Evolutionary conservation across 2,888 invertebrate species (phyloP).

Genomic region (Atherix ibis): DNA sequence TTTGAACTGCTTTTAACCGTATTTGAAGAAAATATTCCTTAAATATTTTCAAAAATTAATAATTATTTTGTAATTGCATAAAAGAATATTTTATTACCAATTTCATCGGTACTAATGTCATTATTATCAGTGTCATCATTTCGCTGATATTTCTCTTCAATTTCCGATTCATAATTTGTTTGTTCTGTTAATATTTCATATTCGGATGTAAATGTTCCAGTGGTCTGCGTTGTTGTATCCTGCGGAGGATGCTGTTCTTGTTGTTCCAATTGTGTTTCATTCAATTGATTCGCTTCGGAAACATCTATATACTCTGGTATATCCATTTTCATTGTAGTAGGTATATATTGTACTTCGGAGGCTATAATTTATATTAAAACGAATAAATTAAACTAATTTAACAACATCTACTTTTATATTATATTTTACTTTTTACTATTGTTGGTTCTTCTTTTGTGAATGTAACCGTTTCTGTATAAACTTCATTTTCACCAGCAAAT

Average conservation of each 20-base stretch:
- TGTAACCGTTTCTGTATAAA: constrained; percentile 30
- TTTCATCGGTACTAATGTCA: constrained; percentile 27
- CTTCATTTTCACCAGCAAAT: constrained; percentile 31
- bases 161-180: constrained; percentile 22
- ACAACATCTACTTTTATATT: no score
- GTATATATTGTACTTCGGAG: constrained; percentile 31
- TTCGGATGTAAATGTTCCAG: constrained; percentile 28
- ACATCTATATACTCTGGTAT: constrained; percentile 40
- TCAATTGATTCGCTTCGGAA: constrained; percentile 22
- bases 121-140: constrained; percentile 22
- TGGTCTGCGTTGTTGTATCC: constrained; percentile 25
- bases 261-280: constrained; percentile 21
- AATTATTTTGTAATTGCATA: neutral
- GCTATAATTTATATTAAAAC: constrained; percentile 15
- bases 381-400: no score
- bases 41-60: constrained; percentile 1
- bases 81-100: constrained; percentile 19
- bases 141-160: constrained; percentile 26
- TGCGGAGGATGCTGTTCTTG: constrained; percentile 23
- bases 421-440: constrained; percentile 28
- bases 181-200: constrained; percentile 26
- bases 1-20: constrained; percentile 7
- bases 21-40: constrained; percentile 10
- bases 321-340: constrained; percentile 37
- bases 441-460: constrained; percentile 26